A percentile compares a stretch with the other conserved stretches of the same genome.
Evolutionary conservation across 2,888 invertebrate genomes (phyloP).

Genomic region (Keiferia lycopersicella): DNA sequence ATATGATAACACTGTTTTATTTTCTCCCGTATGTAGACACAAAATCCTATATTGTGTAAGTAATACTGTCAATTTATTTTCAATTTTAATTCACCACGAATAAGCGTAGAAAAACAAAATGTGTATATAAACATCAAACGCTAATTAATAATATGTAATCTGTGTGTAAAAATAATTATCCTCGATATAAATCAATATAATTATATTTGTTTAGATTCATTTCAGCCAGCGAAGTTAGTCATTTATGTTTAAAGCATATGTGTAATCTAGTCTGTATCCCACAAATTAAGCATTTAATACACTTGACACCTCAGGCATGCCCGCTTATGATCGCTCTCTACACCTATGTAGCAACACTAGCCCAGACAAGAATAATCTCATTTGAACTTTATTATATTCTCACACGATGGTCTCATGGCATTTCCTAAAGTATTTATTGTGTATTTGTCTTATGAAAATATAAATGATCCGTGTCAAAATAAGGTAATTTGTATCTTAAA

Average conservation of each 20-base stretch:
- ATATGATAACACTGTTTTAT: too few relatives aligned
- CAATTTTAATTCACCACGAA: too few relatives aligned
- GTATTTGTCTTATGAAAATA: neutral
- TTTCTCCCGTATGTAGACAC: too few relatives aligned
- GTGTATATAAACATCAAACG: too few relatives aligned
- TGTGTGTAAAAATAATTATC: too few relatives aligned
- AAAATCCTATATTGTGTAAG: too few relatives aligned
- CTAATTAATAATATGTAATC: too few relatives aligned
- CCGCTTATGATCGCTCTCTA: constrained; percentile 34
- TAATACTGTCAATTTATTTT: too few relatives aligned
- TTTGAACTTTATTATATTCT: constrained; percentile 15
- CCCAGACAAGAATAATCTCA: neutral
- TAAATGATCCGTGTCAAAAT: neutral
- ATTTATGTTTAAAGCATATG: neutral
- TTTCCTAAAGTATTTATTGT: neutral
- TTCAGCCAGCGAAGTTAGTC: too few relatives aligned
- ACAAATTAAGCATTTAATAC: constrained; percentile 42
- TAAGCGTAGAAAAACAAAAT: too few relatives aligned
- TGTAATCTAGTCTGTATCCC: neutral
- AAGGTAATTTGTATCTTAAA: neutral
- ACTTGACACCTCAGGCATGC: constrained; percentile 53
- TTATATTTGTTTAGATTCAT: too few relatives aligned
- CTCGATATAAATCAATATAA: too few relatives aligned
- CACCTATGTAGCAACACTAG: neutral
- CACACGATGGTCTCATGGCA: neutral